Percentiles rank a stretch among this genome's conserved stretches.
Conservation (phyloP, 2,888 invertebrate genomes). For the Flexamia atlantica region DNA sequence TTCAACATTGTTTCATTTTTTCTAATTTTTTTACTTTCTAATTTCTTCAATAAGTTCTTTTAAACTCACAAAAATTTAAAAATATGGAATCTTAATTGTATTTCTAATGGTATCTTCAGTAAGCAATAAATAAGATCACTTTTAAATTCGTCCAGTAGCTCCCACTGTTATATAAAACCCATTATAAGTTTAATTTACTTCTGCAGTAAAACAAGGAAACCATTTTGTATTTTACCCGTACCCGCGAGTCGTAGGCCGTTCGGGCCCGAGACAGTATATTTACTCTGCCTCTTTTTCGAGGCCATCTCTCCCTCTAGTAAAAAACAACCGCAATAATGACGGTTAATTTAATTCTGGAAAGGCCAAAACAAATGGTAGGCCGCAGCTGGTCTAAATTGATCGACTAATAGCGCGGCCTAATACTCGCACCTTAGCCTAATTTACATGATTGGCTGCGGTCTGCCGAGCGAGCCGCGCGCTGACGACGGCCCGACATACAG, state of each 20-base stretch:
- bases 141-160: too few relatives aligned
- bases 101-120: too few relatives aligned
- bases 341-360: conserved; percentile 51
- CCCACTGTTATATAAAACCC: too few relatives aligned
- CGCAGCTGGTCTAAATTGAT: conserved; percentile 34
- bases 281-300: conserved; percentile 10
- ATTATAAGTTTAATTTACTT: too few relatives aligned
- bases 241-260: not conserved
- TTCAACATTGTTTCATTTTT: too few relatives aligned
- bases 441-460: conserved; percentile 51
- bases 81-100: too few relatives aligned
- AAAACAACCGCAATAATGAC: conserved; percentile 31
- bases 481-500: not conserved
- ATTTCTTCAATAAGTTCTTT: too few relatives aligned
- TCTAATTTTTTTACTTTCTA: too few relatives aligned
- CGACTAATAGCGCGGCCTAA: conserved; percentile 21
- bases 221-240: too few relatives aligned
- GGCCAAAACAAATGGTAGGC: conserved; percentile 38
- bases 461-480: not conserved
- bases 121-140: too few relatives aligned
- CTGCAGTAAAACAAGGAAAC: too few relatives aligned
- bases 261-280: not conserved
- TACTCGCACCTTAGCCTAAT: conserved; percentile 36
- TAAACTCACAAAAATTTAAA: too few relatives aligned
- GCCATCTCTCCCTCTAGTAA: not conserved